Conservation (phyloP, 2,888 invertebrate species). For the Drosophila neonasuta region DNA sequence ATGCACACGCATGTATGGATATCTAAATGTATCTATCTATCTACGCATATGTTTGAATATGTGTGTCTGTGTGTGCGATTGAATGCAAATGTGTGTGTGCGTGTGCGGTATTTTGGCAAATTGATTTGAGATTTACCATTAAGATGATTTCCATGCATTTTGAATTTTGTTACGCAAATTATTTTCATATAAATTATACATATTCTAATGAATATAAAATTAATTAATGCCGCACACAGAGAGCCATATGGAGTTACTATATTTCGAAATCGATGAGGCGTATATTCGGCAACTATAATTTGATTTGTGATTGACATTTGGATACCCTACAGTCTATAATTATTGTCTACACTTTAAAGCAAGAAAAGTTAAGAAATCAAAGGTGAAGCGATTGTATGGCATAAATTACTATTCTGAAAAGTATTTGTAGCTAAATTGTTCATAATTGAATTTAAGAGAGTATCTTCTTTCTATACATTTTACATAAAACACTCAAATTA, state of each 20-base stretch:
- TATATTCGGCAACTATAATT: neutral
- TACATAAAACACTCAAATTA: neutral
- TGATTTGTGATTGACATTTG: neutral
- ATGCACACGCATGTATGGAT: constrained; percentile 16
- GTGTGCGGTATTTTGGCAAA: constrained; percentile 55
- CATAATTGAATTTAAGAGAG: too few species aligned
- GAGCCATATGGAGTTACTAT: constrained; percentile 20
- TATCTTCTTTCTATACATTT: too few species aligned
- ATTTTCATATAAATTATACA: constrained; percentile 71
- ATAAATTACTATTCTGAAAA: too few species aligned
- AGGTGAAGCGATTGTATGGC: too few species aligned
- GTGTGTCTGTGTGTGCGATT: constrained; percentile 10
- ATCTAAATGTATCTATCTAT: constrained; percentile 15
- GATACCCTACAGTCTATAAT: neutral
- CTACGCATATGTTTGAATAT: neutral
- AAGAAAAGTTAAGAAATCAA: too few species aligned
- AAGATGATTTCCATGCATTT: constrained; percentile 63
- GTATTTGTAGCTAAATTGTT: too few species aligned
- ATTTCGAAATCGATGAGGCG: constrained; percentile 18
- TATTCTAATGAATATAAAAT: constrained; percentile 70
- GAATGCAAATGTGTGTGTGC: constrained; percentile 17
- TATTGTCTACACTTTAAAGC: neutral
- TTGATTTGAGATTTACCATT: constrained; percentile 64
- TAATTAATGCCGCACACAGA: constrained; percentile 56
- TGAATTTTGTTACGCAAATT: constrained; percentile 64